Evolutionary conservation across 1,140 invertebrate genomes (phyloP).

Genomic region (Scaptomyza pallida): DNA sequence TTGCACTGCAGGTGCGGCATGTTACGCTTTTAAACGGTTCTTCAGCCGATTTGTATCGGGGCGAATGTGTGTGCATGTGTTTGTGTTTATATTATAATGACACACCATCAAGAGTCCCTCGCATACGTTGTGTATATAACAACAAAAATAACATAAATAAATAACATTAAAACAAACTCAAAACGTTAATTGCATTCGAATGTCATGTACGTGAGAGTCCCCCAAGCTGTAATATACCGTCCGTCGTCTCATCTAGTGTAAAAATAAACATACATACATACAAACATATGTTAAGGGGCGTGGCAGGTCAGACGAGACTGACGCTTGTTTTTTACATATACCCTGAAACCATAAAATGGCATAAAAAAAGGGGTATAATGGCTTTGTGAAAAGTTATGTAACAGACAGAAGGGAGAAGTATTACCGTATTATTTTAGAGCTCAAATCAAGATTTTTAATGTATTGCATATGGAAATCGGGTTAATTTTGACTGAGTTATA

Average conservation of each 20-base stretch:
- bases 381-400: too few relatives aligned
- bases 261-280: too few relatives aligned
- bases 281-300: slow-evolving; percentile 10
- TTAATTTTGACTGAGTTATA: too few relatives aligned
- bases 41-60: slow-evolving; percentile 39
- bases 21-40: slow-evolving; percentile 53
- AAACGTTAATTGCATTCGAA: slow-evolving; percentile 58
- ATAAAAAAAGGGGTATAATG: too few relatives aligned
- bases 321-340: neutral
- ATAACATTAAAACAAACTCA: slow-evolving; percentile 57
- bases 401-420: too few relatives aligned
- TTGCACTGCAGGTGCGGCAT: slow-evolving; percentile 51
- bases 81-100: slow-evolving; percentile 7
- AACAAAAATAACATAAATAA: slow-evolving; percentile 54
- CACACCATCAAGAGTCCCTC: slow-evolving; percentile 33
- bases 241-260: neutral
- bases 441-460: too few relatives aligned
- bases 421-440: too few relatives aligned
- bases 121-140: too few relatives aligned
- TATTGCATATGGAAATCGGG: too few relatives aligned
- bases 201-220: slow-evolving; percentile 44
- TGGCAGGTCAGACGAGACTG: slow-evolving; percentile 32
- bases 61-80: neutral
- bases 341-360: too few relatives aligned
- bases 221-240: slow-evolving; percentile 29